Evolutionary conservation across 2,888 invertebrate genomes (phyloP), one percentile per base, ranked within the genome.

Genomic region (Amitus sp.): DNA sequence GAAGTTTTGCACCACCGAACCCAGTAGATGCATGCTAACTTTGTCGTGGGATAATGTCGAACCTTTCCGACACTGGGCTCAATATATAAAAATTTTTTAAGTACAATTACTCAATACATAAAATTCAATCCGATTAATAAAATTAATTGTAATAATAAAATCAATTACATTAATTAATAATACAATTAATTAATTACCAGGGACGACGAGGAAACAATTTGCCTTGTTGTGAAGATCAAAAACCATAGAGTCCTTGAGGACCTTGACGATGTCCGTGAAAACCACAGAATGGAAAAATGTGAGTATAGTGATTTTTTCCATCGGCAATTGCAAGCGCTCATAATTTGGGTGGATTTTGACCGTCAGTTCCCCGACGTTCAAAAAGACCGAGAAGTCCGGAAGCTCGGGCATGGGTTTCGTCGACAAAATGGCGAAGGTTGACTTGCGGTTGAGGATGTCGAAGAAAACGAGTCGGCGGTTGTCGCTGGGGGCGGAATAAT

Each of bases 261-360:
- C 76, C 9, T 86, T 82, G 15, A 95, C 78, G 1, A 95, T 84
- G 77, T 91, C 86, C 5, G 86, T 85, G 76, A 94, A 94, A n/a
- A 95, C 66, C 74, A 91, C 87, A 40, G 85, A 85, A 76, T 95
- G 94, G 74, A 93, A 95, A 13, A 84, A 83, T 73, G 80, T 85
- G 58, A 91, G 71, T 17, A 79, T 70, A 0, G 82, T 67, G 40
- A 93, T 79, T 63, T 91, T 78, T 0, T 83, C 73, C 0, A 76
- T 51, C 1, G 81, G 79, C 2, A 91, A 74, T 0, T 56, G 55
- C 0, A 88, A 66, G 1, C 77, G 78, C 0, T 82, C 79, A 47
- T 84, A 79, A 74, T 89, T 89, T 18, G 82, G 79, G 46, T 83
- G 71, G 0, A 92, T 67, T 0, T 82, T 73, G 0, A 89, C 85